Evolutionary conservation across 2,113 vertebrate species (phyloP), one percentile per base, ranked within the genome.

Genomic region (Procavia capensis): DNA sequence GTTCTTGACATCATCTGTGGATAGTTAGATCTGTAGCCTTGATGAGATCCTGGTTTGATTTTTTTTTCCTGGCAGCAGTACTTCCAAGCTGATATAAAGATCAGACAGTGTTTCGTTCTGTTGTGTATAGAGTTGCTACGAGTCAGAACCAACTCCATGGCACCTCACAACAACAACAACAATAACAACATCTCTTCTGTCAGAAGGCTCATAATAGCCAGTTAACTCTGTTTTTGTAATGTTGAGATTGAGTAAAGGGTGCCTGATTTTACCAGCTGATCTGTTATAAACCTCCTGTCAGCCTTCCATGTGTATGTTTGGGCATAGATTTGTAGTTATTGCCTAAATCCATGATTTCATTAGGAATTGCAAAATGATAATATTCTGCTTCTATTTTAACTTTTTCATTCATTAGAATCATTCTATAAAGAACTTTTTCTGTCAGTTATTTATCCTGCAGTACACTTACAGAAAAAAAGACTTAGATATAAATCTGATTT

Each of bases 351-450:
- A 54, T 76, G 66, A 70, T 70, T 93, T 80, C 63, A 93, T 57
- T 90, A 59, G 20, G 9, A 91, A 61, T 82, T 66, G 7, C 20
- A 24, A 75, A 75, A 82, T 72, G 22, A 81, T 93, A 22, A 19
- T 87, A 82, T 88, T 95, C 70, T 66, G 36, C 57, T 91, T 95
- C 66, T 91, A 13, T 36, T 54, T 64, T 85, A 63, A 90, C 41
- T 41, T 75, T n/a, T 34, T 78, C 13, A 54, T 85, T 86, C 64
- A 41, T 74, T 68, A 54, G 50, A 54, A 54, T 54, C 50, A 54
- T 16, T 54, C 50, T 54, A 54, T 54, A 54, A 54, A 54, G 50
- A 54, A 54, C 50, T 54, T 54, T 54, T 54, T 54, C 50, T 54
- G 17, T 14, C 50, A 54, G 50, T 11, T 54, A 24, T 45, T 92